Evolutionary conservation across 1,140 invertebrate species (phyloP).

Genomic region (Diachasmimorpha longicaudata): DNA sequence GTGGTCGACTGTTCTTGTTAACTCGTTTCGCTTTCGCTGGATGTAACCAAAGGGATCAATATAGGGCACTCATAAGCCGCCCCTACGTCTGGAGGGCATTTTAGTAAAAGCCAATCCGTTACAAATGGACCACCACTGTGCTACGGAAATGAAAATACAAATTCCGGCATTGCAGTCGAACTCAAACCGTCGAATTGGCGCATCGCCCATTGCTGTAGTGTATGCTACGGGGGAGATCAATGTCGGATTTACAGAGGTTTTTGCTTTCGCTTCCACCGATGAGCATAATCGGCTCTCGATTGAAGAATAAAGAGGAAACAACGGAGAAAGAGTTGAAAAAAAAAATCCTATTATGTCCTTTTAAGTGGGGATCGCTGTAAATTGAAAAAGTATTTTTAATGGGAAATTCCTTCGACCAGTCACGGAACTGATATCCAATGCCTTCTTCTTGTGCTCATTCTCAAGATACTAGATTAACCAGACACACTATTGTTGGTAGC

Average conservation of each 20-base stretch:
- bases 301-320: background rate
- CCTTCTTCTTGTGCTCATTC: too few species aligned
- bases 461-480: too few species aligned
- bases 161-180: slow-evolving; percentile 22
- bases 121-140: background rate
- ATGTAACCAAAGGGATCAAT: background rate
- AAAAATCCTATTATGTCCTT: too few species aligned
- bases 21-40: background rate
- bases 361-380: too few species aligned
- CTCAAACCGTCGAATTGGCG: slow-evolving; percentile 15
- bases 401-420: too few species aligned
- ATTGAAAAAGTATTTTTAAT: too few species aligned
- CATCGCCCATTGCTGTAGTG: background rate
- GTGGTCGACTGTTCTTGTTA: background rate
- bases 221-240: background rate
- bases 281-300: background rate
- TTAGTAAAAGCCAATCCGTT: slow-evolving; percentile 18
- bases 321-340: too few species aligned
- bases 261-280: background rate
- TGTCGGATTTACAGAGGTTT: background rate
- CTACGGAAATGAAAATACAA: slow-evolving; percentile 32
- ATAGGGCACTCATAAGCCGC: background rate
- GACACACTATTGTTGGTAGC: too few species aligned
- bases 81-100: background rate
- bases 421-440: too few species aligned